Evolutionary conservation across 1,140 invertebrate species (phyloP).

Genomic region (Spodoptera litura): DNA sequence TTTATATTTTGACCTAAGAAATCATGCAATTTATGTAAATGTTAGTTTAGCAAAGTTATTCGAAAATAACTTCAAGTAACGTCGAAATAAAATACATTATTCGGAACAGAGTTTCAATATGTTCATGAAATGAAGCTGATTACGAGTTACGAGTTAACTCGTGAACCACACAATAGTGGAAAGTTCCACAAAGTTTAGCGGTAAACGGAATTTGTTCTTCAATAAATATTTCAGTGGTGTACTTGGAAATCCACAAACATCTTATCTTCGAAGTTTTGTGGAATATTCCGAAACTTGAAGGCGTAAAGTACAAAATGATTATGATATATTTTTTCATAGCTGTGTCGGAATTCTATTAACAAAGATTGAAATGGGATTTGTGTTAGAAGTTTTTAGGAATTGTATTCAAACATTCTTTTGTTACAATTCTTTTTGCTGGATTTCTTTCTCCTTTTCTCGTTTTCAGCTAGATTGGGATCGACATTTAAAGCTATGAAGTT

Average conservation of each 20-base stretch:
- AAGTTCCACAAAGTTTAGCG: conserved; percentile 29
- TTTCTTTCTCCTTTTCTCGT: too few species aligned
- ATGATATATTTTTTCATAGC: conserved; percentile 22
- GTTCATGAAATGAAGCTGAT: conserved; percentile 28
- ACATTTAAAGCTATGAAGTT: too few species aligned
- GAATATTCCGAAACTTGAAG: conserved; percentile 12
- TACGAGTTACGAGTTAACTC: conserved; percentile 38
- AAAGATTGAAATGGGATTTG: background rate
- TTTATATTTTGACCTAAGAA: too few species aligned
- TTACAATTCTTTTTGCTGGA: too few species aligned
- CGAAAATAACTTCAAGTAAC: background rate
- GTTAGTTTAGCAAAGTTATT: background rate
- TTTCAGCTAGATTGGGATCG: too few species aligned
- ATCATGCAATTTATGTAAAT: background rate
- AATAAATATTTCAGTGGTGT: conserved; percentile 34
- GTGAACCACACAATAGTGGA: conserved; percentile 10
- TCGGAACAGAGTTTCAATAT: background rate
- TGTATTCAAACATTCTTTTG: too few species aligned
- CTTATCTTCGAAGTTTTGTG: conserved; percentile 15
- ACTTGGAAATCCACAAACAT: conserved; percentile 31
- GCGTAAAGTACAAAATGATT: conserved; percentile 23
- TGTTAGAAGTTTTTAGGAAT: background rate
- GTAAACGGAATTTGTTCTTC: conserved; percentile 35
- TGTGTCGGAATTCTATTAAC: background rate
- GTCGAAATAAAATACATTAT: background rate